Evolutionary conservation across 2,888 invertebrate species (phyloP), one percentile per base, ranked within the genome.

Genomic region (Notodonta ziczac): DNA sequence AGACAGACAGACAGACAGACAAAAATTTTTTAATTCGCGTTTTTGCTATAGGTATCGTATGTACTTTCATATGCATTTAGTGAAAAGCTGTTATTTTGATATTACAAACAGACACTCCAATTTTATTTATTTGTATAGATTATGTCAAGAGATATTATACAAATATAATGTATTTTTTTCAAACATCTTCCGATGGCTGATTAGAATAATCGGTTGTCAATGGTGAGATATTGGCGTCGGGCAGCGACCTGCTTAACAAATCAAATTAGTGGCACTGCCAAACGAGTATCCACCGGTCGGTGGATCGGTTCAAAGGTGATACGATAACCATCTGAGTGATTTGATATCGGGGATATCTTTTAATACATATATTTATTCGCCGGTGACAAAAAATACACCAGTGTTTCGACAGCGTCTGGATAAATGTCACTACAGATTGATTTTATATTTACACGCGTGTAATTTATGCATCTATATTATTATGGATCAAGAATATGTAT

Each of bases 231-330:
- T 58, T 56, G 59, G 39, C 42, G 52, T 50, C 59, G 48, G 61
- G 52, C 55, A 57, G 60, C 59, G 64, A 67, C 68, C 71, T 63
- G 69, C 54, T 24, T 57, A 44, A 58, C 62, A 63, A 66, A 66
- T 70, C 60, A 65, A 66, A 69, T 66, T 62, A 69, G 55, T 58
- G 53, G 58, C 57, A 42, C 42, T 61, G 56, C 57, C 57, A 59
- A 67, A 70, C 53, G 60, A n/a, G 62, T 53, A 58, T 57, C 52
- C 58, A 46, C 10, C 40, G 65, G 70, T 70, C 68, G 68, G 76
- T 75, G 35, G 65, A 73, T 70, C 68, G 68, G 76, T 75, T 69
- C 62, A 66, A 60, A 72, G 61, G 68, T 67, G 66, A 71, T 58
- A 44, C 44, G 56, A 62, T 60, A 64, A 51, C 32, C 24, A 46